phyloP scores from a whole-genome alignment of 2,113 vertebrate genomes.

The Indicator maculatus region DNA sequence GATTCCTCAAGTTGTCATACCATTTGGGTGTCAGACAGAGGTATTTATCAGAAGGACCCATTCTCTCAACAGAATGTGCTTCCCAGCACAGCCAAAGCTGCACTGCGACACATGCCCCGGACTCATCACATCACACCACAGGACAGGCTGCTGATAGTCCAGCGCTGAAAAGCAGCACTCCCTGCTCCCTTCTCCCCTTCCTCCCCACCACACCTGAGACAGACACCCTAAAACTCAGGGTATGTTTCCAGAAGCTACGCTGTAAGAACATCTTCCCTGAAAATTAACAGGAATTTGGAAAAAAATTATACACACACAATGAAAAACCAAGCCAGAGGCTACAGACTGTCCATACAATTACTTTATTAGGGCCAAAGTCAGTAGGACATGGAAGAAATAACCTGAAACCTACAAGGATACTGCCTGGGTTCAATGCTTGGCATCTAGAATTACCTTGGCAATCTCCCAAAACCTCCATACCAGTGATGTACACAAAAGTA shows the following conservation, averaged over 20 bases:
- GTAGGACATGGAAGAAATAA: background rate
- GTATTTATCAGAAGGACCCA: background rate
- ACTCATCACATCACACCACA: fast-evolving
- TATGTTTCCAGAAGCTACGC: background rate
- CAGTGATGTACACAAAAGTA: background rate
- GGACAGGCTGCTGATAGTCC: fast-evolving
- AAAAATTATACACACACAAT: background rate
- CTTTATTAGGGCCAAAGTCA: background rate
- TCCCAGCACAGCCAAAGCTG: background rate
- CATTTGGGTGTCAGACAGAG: background rate
- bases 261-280: background rate
- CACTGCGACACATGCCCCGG: fast-evolving
- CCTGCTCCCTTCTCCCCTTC: background rate
- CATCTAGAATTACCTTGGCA: background rate
- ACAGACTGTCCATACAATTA: background rate
- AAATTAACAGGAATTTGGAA: background rate
- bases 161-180: background rate
- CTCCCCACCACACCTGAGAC: too few species aligned
- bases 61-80: background rate
- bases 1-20: background rate
- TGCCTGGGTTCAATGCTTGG: background rate
- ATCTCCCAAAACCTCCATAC: background rate
- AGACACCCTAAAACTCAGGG: background rate
- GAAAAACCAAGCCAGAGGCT: background rate
- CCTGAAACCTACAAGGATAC: background rate